Evolutionary conservation across 2,797 vertebrate species (phyloP).

Genomic region (Lepilemur ruficaudatus): DNA sequence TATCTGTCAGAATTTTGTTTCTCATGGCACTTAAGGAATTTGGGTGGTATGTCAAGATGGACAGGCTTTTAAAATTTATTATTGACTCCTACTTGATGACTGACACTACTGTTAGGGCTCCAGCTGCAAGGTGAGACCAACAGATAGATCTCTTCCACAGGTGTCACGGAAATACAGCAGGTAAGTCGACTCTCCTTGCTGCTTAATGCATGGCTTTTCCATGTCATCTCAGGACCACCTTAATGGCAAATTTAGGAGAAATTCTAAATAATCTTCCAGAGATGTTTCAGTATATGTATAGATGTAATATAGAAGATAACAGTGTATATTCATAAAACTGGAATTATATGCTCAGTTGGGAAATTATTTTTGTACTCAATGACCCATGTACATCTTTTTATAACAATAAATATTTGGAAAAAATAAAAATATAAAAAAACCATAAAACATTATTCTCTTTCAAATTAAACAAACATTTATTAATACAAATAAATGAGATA

Average conservation of each 20-base stretch:
- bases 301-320: too few species aligned
- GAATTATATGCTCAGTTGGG: too few species aligned
- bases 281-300: too few species aligned
- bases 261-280: not conserved
- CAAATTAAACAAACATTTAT: not conserved
- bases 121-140: not conserved
- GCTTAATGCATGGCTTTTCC: not conserved
- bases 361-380: too few species aligned
- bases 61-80: slow-evolving; percentile 59
- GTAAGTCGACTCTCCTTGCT: not conserved
- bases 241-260: not conserved
- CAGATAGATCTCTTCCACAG: not conserved
- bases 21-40: not conserved
- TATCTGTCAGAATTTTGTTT: slow-evolving; percentile 26
- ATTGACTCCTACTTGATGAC: slow-evolving; percentile 15
- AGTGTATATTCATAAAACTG: too few species aligned
- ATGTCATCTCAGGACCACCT: not conserved
- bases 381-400: too few species aligned
- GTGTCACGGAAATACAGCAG: not conserved
- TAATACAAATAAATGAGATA: not conserved
- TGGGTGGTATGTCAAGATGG: not conserved
- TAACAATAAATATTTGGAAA: too few species aligned
- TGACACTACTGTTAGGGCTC: not conserved
- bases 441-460: not conserved
- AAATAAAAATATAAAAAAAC: too few species aligned